Evolutionary conservation across 2,797 vertebrate genomes (phyloP).

Genomic region (Spea hammondii): DNA sequence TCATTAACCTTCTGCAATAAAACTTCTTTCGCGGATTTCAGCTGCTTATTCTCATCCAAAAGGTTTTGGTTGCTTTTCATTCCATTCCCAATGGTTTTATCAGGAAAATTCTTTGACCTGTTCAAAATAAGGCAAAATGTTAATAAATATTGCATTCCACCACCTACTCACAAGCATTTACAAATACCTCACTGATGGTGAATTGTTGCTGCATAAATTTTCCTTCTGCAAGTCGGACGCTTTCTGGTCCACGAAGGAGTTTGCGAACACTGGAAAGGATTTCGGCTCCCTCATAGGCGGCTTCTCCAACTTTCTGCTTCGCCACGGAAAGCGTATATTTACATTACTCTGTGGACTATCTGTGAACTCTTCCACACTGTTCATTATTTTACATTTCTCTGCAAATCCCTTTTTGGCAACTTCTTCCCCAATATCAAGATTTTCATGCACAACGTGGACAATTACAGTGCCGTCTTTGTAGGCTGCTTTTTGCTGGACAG

Average conservation of each 20-base stretch:
- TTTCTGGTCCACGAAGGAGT: constrained; percentile 48
- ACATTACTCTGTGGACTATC: constrained; percentile 52
- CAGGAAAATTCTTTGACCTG: background rate
- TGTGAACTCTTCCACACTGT: constrained; percentile 52
- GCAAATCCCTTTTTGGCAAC: constrained; percentile 73
- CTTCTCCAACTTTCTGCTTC: constrained; percentile 39
- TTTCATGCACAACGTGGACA: constrained; percentile 68
- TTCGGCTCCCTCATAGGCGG: constrained; percentile 37
- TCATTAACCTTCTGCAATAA: constrained; percentile 57
- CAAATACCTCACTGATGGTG: constrained; percentile 58
- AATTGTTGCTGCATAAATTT: constrained; percentile 16
- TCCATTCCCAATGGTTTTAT: background rate
- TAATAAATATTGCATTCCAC: background rate
- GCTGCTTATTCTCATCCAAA: constrained; percentile 63
- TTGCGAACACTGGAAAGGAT: constrained; percentile 44
- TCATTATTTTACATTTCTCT: constrained; percentile 55
- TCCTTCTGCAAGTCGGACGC: constrained; percentile 55
- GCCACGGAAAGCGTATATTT: constrained; percentile 58
- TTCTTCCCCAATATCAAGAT: constrained; percentile 72
- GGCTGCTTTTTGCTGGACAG: constrained; percentile 66
- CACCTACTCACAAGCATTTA: background rate
- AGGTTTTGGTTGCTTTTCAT: constrained; percentile 61
- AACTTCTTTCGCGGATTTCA: constrained; percentile 61
- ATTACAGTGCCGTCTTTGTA: constrained; percentile 69
- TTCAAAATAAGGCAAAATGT: background rate